Evolutionary conservation across 2,797 vertebrate genomes (phyloP).

Genomic region (Sebastes elongatus): DNA sequence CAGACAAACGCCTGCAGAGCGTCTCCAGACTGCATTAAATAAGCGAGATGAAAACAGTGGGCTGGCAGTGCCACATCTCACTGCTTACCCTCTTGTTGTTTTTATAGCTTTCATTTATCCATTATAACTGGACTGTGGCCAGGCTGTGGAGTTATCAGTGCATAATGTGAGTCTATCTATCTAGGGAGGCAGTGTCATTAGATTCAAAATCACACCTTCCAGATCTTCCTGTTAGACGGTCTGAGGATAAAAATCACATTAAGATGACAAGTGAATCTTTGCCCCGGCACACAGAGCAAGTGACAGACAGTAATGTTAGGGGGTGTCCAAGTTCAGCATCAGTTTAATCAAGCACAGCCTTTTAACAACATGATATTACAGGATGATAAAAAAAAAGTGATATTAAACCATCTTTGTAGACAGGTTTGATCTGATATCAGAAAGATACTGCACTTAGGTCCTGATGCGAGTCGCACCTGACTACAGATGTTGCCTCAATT

Average conservation of each 20-base stretch:
- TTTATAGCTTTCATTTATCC: slow-evolving; percentile 26
- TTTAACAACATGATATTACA: background rate
- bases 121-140: slow-evolving; percentile 20
- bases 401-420: background rate
- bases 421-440: background rate
- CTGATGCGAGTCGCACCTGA: background rate
- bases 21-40: slow-evolving; percentile 25
- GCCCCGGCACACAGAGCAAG: background rate
- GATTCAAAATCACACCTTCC: slow-evolving; percentile 4
- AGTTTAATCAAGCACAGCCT: background rate
- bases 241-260: slow-evolving; percentile 9
- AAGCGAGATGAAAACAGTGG: slow-evolving; percentile 7
- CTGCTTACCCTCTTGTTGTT: slow-evolving; percentile 1
- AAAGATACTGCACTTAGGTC: background rate
- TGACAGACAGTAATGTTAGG: slow-evolving; percentile 3
- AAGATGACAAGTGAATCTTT: background rate
- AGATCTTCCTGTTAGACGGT: background rate
- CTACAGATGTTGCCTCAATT: slow-evolving; percentile 25
- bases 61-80: background rate
- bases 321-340: background rate
- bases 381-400: slow-evolving; percentile 2
- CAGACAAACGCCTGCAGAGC: slow-evolving; percentile 7
- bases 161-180: background rate
- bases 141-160: slow-evolving; percentile 1
- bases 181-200: background rate